Conservation (phyloP, 2,797 vertebrate species). For the Meda fulgida region DNA sequence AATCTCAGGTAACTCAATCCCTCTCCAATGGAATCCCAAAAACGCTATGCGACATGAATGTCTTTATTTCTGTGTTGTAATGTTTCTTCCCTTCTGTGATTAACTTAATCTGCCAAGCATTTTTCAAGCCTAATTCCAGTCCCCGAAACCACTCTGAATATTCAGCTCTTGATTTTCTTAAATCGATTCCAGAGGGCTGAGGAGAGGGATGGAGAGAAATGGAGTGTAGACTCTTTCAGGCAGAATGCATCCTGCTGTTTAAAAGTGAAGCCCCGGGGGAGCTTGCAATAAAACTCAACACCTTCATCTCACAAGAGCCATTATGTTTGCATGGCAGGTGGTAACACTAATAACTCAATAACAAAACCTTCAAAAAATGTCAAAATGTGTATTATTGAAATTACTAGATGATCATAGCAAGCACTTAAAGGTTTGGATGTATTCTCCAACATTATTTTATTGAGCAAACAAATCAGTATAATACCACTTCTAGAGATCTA, state of each 20-base stretch:
- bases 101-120: slow-evolving; percentile 57
- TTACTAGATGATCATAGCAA: neutral
- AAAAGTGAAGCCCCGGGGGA: slow-evolving; percentile 48
- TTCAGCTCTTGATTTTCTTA: slow-evolving; percentile 57
- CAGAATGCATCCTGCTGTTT: slow-evolving; percentile 57
- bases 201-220: neutral
- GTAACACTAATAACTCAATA: slow-evolving; percentile 23
- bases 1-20: slow-evolving; percentile 45
- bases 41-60: slow-evolving; percentile 38
- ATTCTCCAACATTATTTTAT: neutral
- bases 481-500: neutral
- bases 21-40: slow-evolving; percentile 18
- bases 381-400: neutral
- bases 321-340: slow-evolving; percentile 6
- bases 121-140: slow-evolving; percentile 43
- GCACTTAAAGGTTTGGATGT: neutral
- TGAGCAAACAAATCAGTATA: neutral
- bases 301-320: neutral
- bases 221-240: slow-evolving; percentile 34
- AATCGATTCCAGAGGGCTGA: slow-evolving; percentile 31
- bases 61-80: slow-evolving; percentile 38
- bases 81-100: slow-evolving; percentile 24
- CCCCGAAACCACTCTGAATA: slow-evolving; percentile 61
- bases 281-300: slow-evolving; percentile 54
- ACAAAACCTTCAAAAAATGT: neutral